phyloP scores from a whole-genome alignment of 2,113 vertebrate species.

The Tachysurus vachellii region DNA sequence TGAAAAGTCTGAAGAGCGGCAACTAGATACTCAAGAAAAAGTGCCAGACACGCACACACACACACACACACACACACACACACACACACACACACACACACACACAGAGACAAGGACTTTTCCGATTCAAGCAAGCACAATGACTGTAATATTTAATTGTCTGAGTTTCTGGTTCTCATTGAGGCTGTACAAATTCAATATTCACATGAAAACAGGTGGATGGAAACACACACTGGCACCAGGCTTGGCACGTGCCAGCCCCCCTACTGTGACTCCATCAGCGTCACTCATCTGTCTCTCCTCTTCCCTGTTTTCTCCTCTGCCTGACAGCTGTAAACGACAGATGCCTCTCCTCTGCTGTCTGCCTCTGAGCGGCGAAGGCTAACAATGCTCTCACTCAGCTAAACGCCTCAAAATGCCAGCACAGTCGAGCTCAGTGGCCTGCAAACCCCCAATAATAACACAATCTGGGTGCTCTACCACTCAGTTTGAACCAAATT shows the following conservation, averaged over 20 bases:
- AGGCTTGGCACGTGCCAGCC: constrained; percentile 1
- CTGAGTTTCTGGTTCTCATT: background rate
- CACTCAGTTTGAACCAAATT: background rate
- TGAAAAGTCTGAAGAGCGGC: background rate
- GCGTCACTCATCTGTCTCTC: background rate
- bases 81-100: background rate
- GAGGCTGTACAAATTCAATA: constrained; percentile 13
- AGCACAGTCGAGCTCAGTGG: constrained; percentile 31
- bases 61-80: background rate
- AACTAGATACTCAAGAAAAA: no score
- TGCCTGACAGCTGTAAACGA: constrained; percentile 49
- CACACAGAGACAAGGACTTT: background rate
- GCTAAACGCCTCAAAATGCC: constrained; percentile 36
- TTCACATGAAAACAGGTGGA: constrained; percentile 33
- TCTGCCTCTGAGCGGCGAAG: constrained; percentile 32
- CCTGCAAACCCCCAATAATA: constrained; percentile 13
- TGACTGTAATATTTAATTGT: constrained; percentile 23
- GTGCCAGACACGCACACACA: background rate
- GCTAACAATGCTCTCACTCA: constrained; percentile 41
- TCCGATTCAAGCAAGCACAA: background rate
- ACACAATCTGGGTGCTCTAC: constrained; percentile 4
- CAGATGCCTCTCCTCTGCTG: constrained; percentile 49
- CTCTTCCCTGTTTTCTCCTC: constrained; percentile 11
- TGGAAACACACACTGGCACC: constrained; percentile 17
- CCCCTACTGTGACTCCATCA: constrained; percentile 1